Evolutionary conservation across 2,113 vertebrate species (phyloP).

Genomic region (Mungos mungo): DNA sequence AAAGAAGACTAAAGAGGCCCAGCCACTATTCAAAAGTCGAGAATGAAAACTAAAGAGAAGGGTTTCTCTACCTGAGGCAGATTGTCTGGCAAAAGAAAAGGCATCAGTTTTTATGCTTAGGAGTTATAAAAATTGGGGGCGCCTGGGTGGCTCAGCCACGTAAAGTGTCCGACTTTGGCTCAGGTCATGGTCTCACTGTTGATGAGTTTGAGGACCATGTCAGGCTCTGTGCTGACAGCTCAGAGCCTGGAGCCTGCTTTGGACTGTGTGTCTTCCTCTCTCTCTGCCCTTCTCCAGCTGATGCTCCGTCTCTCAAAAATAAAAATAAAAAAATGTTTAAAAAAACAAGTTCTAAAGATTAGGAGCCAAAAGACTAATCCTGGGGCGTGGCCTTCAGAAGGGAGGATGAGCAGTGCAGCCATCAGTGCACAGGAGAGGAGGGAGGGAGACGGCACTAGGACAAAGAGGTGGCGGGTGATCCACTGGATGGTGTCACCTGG

Average conservation of each 20-base stretch:
- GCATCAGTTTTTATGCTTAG: neutral
- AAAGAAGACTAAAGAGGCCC: neutral
- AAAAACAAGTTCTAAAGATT: neutral
- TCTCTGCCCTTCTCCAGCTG: too few species aligned
- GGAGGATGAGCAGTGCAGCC: neutral
- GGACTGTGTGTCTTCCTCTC: too few species aligned
- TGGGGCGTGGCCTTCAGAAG: neutral
- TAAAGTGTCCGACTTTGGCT: too few species aligned
- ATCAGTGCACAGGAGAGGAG: neutral
- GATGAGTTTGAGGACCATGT: too few species aligned
- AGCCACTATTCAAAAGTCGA: neutral
- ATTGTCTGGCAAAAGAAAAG: neutral
- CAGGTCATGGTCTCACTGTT: too few species aligned
- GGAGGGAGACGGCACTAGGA: neutral
- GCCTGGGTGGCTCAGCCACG: too few species aligned
- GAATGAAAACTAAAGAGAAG: neutral
- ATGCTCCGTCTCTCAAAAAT: too few species aligned
- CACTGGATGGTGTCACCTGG: neutral
- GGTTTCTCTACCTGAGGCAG: neutral
- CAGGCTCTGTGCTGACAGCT: too few species aligned
- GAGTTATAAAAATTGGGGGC: neutral
- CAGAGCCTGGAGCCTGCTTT: too few species aligned
- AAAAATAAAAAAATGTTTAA: too few species aligned
- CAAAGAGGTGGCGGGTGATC: neutral
- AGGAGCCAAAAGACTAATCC: neutral